Percentiles rank a stretch among this genome's conserved stretches.
These are phyloP conservation scores for Paramormyrops hopkinsi DNA, from an alignment of 2,797 vertebrate species.

Conservation along the genomic window DNA sequence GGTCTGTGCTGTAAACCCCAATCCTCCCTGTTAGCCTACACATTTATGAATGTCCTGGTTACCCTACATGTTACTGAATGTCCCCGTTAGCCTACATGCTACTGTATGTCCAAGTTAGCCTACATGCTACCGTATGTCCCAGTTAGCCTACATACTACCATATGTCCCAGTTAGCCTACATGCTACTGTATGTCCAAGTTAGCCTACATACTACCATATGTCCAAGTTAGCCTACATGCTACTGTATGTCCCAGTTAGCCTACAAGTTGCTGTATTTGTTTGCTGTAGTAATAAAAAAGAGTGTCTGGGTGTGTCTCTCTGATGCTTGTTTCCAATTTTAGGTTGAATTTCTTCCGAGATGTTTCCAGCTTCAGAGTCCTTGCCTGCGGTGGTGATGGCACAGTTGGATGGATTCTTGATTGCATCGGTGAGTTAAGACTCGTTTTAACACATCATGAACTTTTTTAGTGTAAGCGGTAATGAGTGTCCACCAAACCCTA, in stretches of 20 bases:
- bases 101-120: background rate
- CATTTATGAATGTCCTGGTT: background rate
- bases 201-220: background rate
- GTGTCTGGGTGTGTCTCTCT: background rate
- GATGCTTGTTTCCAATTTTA: constrained; percentile 43
- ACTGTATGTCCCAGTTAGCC: background rate
- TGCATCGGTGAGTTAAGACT: constrained; percentile 74
- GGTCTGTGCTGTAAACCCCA: background rate
- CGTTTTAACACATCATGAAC: background rate
- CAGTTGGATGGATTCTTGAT: constrained; percentile 92
- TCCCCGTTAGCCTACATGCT: background rate
- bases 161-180: background rate
- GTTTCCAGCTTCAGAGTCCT: constrained; percentile 82
- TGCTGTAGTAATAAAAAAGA: background rate
- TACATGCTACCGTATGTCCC: background rate
- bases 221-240: too few relatives aligned
- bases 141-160: background rate
- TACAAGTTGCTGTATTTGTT: background rate
- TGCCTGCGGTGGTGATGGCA: constrained; percentile 86
- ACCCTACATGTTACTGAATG: background rate
- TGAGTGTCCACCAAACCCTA: background rate
- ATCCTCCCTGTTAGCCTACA: background rate
- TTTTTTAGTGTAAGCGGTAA: background rate
- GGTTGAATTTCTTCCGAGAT: constrained; percentile 89
- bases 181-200: background rate